Percentiles rank a stretch among this genome's conserved stretches.
Evolutionary conservation across 2,888 invertebrate species (phyloP).

Genomic region (Lepetodrilus schrolli): DNA sequence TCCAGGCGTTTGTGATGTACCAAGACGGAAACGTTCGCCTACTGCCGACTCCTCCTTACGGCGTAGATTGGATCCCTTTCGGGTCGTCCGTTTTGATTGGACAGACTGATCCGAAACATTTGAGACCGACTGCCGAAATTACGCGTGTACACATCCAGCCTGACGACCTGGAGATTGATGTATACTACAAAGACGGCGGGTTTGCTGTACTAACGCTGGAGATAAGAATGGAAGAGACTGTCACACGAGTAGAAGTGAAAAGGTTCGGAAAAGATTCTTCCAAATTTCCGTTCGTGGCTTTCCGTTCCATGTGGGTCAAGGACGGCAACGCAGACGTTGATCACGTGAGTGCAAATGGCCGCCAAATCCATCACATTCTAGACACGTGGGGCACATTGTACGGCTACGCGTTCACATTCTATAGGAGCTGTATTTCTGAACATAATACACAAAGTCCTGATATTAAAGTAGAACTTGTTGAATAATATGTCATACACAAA

Average conservation of each 20-base stretch:
- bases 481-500: neutral
- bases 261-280: conserved; percentile 36
- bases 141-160: conserved; percentile 42
- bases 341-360: conserved; percentile 52
- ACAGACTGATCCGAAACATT: conserved; percentile 33
- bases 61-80: conserved; percentile 54
- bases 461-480: conserved; percentile 36
- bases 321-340: conserved; percentile 56
- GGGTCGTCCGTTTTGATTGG: conserved; percentile 54
- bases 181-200: conserved; percentile 45
- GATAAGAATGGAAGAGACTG: conserved; percentile 35
- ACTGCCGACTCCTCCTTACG: conserved; percentile 48
- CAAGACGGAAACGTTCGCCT: conserved; percentile 49
- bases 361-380: conserved; percentile 42
- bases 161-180: conserved; percentile 18
- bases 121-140: conserved; percentile 45
- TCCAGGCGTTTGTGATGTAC: conserved; percentile 52
- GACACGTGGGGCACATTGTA: conserved; percentile 43
- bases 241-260: conserved; percentile 38
- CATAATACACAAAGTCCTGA: conserved; percentile 57
- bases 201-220: conserved; percentile 36
- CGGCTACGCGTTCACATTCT: conserved; percentile 54
- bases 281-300: conserved; percentile 46
- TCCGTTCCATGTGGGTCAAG: conserved; percentile 55
- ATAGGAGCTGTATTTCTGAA: conserved; percentile 51